Percentiles rank a stretch among this genome's conserved stretches.
phyloP scores from a whole-genome alignment of 2,797 vertebrate species.

The Hypotaenidia philippensis region DNA sequence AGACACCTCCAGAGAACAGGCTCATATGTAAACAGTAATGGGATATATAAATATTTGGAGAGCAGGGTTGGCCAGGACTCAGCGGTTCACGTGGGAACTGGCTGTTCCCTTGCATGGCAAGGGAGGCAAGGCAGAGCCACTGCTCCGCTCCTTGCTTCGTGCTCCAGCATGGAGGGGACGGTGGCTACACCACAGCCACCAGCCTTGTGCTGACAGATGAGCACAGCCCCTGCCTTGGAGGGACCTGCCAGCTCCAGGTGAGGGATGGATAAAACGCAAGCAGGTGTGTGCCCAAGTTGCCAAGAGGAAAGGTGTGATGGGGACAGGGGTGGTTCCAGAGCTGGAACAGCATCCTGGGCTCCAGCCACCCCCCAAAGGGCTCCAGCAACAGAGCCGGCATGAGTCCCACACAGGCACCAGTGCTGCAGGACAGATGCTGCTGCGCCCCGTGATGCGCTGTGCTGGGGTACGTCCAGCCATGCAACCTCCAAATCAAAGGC shows the following conservation, averaged over 20 bases:
- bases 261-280: rapidly evolving
- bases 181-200: rapidly evolving
- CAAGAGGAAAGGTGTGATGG: neutral
- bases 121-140: constrained; percentile 1
- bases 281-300: neutral
- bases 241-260: neutral
- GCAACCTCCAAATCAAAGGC: neutral
- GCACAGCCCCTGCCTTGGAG: neutral
- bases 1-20: constrained; percentile 80
- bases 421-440: neutral
- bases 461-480: neutral
- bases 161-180: neutral
- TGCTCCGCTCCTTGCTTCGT: neutral
- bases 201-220: neutral
- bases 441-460: neutral
- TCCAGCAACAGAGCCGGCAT: rapidly evolving
- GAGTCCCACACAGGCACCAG: neutral
- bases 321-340: neutral
- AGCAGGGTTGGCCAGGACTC: constrained; percentile 89
- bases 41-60: constrained; percentile 98
- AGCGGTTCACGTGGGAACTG: constrained; percentile 71
- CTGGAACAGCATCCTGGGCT: neutral
- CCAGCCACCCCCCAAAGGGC: neutral
- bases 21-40: constrained; percentile 92
- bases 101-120: constrained; percentile 43